These are phyloP conservation scores for Sebastes hubbsi DNA, from an alignment of 2,797 vertebrate genomes.

Conservation along the genomic window DNA sequence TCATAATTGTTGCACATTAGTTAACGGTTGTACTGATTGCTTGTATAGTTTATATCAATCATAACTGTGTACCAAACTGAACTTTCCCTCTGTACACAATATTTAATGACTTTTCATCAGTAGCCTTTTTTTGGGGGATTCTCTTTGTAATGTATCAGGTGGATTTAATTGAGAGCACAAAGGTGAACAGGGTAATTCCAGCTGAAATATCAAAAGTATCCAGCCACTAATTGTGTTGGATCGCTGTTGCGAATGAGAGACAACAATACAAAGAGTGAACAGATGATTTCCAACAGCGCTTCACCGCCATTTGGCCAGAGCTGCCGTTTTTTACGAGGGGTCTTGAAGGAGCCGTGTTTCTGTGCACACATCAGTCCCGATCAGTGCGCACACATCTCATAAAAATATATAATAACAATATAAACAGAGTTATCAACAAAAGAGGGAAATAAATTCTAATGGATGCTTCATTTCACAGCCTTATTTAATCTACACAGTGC, in stretches of 20 bases:
- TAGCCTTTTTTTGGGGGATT: neutral
- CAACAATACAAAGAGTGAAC: neutral
- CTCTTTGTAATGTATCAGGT: neutral
- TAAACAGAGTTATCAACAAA: conserved; percentile 36
- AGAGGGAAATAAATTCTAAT: conserved; percentile 30
- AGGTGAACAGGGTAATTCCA: neutral
- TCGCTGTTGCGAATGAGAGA: neutral
- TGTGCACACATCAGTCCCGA: conserved; percentile 27
- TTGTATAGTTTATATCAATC: conserved; percentile 20
- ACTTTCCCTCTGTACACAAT: neutral
- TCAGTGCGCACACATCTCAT: conserved; percentile 28
- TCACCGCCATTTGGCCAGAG: neutral
- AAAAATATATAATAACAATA: conserved; percentile 44
- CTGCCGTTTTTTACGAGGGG: conserved; percentile 22
- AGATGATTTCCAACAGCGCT: neutral
- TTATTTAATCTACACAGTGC: conserved; percentile 14
- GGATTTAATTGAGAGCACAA: neutral
- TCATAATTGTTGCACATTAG: conserved; percentile 24
- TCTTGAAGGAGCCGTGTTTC: conserved; percentile 32
- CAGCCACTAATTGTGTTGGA: neutral
- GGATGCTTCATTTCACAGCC: conserved; percentile 42
- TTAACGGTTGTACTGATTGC: conserved; percentile 17
- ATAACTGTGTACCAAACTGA: neutral
- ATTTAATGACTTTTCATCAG: neutral
- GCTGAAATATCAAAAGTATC: conserved; percentile 10